Evolutionary conservation across 2,888 invertebrate genomes (phyloP), one percentile per base, ranked within the genome.

Genomic region (Taphrorychus bicolor): DNA sequence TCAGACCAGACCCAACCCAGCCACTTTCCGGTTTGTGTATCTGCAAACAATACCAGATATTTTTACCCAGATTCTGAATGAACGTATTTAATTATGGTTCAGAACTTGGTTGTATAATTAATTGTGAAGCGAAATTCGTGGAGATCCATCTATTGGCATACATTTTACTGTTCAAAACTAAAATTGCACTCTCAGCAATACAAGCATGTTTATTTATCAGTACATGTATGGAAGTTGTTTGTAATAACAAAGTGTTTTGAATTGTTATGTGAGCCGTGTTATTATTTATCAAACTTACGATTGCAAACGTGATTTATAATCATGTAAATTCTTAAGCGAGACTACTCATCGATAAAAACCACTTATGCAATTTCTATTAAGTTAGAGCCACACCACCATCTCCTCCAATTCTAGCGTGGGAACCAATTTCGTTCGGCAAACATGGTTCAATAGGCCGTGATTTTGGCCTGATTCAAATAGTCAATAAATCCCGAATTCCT

Each of bases 1-100:
- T 24, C 42, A 11, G 54, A n/a, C 32, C 54, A 16, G 21, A 17
- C 42, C 60, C 52, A 62, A 52, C 40, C 40, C 45, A 54, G 45
- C 41, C 17, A 41, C 54, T 24, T 54, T 62, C 62, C 62, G 22
- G 59, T 65, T 14, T 65, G 54, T 53, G 9, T 49, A 59, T 59
- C 22, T 59, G 59, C 49, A 59, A n/a, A 59, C 54, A 54, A 54
- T 54, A 21, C 16, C 24, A 45, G 17, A 14, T 17, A 45, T 45
- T 45, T n/a, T 45, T 45, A 7, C 11, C 11, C 5, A 45, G 45
- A 45, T 19, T 21, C 16, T n/a, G n/a, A n/a, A n/a, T 21, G 18
- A 57, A 32, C 41, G 21, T 5, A 24, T 41, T 42, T 42, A 11
- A 40, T 14, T 40, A 40, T 32, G 32, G 32, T 32, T 32, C 11